Evolutionary conservation across 2,888 invertebrate genomes (phyloP).

Genomic region (Caprella mutica): DNA sequence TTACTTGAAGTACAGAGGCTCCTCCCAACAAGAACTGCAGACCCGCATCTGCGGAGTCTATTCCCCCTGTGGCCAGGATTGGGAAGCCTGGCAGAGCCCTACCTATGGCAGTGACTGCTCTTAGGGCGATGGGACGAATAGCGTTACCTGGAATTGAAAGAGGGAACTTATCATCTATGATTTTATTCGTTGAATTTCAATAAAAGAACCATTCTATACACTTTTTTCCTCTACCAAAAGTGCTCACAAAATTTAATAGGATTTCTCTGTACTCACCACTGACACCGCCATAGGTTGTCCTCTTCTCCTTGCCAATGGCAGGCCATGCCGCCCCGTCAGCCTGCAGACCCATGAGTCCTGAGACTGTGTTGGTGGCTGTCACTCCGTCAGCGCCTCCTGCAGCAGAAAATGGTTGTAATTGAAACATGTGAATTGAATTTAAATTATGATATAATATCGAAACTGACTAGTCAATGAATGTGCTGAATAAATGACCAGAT

Average conservation of each 20-base stretch:
- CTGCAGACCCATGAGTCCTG: slow-evolving; percentile 79
- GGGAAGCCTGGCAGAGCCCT: slow-evolving; percentile 74
- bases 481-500: neutral
- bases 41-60: slow-evolving; percentile 90
- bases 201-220: no score
- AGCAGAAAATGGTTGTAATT: slow-evolving; percentile 3
- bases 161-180: no score
- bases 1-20: slow-evolving; percentile 77
- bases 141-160: slow-evolving; percentile 56
- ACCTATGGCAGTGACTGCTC: slow-evolving; percentile 80
- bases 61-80: slow-evolving; percentile 90
- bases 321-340: slow-evolving; percentile 84
- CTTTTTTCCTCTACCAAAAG: no score
- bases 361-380: slow-evolving; percentile 94
- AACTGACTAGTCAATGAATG: neutral
- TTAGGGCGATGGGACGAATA: slow-evolving; percentile 82
- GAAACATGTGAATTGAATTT: no score
- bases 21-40: slow-evolving; percentile 91
- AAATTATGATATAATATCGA: no score
- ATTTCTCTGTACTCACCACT: slow-evolving; percentile 51
- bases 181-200: no score
- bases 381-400: slow-evolving; percentile 85
- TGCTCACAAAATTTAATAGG: no score
- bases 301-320: slow-evolving; percentile 61
- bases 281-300: slow-evolving; percentile 88